phyloP scores from a whole-genome alignment of 2,797 vertebrate genomes.

The Lophotriccus pileatus region DNA sequence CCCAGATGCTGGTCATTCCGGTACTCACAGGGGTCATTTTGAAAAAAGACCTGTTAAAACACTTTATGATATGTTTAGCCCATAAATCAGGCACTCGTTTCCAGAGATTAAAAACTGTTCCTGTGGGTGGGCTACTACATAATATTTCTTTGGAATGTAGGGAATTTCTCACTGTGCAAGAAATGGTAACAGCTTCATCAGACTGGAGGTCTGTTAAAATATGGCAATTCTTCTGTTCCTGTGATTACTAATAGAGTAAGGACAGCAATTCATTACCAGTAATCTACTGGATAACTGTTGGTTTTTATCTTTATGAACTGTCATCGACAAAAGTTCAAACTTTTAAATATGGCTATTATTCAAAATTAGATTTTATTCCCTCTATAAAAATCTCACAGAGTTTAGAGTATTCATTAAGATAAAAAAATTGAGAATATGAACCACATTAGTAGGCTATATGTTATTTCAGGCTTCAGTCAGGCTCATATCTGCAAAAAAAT shows the following conservation, averaged over 20 bases:
- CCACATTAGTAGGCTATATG: not conserved
- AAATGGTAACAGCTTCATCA: not conserved
- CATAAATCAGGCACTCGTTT: not conserved
- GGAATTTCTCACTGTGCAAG: not conserved
- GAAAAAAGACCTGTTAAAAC: not conserved
- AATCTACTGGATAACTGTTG: not conserved
- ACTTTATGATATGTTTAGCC: not conserved
- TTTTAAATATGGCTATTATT: not conserved
- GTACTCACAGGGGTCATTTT: not conserved
- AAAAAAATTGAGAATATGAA: not conserved
- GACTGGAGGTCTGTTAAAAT: not conserved
- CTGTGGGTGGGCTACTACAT: not conserved
- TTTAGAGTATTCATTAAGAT: not conserved
- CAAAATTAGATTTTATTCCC: not conserved
- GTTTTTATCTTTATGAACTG: not conserved
- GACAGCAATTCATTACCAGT: not conserved
- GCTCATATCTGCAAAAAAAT: not conserved
- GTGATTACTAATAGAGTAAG: not conserved
- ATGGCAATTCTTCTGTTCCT: not conserved
- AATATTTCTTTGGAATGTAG: not conserved
- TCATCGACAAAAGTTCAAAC: not conserved
- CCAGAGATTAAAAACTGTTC: not conserved
- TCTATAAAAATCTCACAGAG: not conserved
- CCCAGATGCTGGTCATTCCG: not conserved
- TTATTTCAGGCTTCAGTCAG: not conserved